A percentile compares a stretch with the other conserved stretches of the same genome.
Evolutionary conservation across 1,140 invertebrate species (phyloP).

Genomic region (Apocrypta bakeri): DNA sequence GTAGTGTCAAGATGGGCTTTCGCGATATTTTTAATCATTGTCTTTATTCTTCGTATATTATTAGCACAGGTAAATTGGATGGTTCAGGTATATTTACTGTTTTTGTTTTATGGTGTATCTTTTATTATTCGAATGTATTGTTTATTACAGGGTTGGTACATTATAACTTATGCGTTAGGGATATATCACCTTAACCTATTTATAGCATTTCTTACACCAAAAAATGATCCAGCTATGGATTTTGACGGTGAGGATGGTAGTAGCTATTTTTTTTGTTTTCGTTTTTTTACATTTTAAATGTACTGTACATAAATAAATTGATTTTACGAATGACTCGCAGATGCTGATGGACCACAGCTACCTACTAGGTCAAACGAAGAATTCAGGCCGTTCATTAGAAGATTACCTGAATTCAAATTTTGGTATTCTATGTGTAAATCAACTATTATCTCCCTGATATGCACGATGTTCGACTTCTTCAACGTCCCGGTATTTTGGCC

Average conservation of each 20-base stretch:
- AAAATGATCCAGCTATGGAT: conserved; percentile 97
- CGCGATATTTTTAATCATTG: conserved; percentile 63
- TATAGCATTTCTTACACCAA: conserved; percentile 99
- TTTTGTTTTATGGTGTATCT: too few species aligned
- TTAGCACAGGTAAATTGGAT: conserved; percentile 64
- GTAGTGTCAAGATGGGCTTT: conserved; percentile 67
- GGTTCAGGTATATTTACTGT: too few species aligned
- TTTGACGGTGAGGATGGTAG: conserved; percentile 83
- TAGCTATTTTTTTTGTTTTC: conserved; percentile 1
- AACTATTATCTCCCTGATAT: conserved; percentile 91
- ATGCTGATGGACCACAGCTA: conserved; percentile 92
- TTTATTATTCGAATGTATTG: too few species aligned
- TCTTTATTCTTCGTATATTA: conserved; percentile 70
- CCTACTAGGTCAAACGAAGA: conserved; percentile 97
- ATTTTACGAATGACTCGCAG: conserved; percentile 59
- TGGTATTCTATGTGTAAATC: conserved; percentile 98
- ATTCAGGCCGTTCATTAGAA: conserved; percentile 97
- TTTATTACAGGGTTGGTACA: conserved; percentile 96
- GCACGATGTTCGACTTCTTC: conserved; percentile 98
- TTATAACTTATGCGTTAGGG: conserved; percentile 97
- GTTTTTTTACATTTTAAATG: neutral
- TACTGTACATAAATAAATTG: neutral
- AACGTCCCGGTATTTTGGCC: conserved; percentile 99
- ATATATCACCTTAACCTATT: conserved; percentile 99
- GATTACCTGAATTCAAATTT: conserved; percentile 99